Conservation (phyloP, 2,888 invertebrate genomes). For the Iselma pallidipennis region DNA sequence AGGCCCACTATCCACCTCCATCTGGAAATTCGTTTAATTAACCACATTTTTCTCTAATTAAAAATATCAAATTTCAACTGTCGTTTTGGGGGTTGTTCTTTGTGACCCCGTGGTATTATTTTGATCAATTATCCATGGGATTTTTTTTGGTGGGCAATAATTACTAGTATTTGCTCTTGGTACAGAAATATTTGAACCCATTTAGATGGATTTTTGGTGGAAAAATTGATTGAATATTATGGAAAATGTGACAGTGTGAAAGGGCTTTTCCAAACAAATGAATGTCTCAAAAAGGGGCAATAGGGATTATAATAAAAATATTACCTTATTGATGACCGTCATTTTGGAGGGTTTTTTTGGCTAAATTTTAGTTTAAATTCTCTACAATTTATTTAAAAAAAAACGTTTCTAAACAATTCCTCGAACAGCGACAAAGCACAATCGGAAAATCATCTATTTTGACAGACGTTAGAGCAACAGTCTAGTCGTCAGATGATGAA, state of each 20-base stretch:
- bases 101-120: neutral
- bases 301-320: neutral
- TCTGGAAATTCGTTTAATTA: conserved; percentile 58
- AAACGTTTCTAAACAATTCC: neutral
- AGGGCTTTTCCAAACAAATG: conserved; percentile 9
- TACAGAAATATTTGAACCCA: conserved; percentile 30
- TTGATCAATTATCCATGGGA: neutral
- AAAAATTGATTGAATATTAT: neutral
- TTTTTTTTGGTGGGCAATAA: neutral
- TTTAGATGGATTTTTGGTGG: conserved; percentile 4
- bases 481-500: too few species aligned
- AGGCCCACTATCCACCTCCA: conserved; percentile 71
- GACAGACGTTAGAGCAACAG: neutral
- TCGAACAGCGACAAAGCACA: neutral
- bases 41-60: too few species aligned
- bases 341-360: conserved; percentile 20
- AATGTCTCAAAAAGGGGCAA: neutral
- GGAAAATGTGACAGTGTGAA: conserved; percentile 6
- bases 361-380: neutral
- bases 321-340: conserved; percentile 40
- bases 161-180: neutral
- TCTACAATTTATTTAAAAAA: neutral
- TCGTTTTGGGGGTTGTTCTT: neutral
- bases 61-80: neutral
- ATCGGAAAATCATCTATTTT: conserved; percentile 11